Conservation (phyloP, 2,797 vertebrate genomes). For the Microcaecilia unicolor region DNA sequence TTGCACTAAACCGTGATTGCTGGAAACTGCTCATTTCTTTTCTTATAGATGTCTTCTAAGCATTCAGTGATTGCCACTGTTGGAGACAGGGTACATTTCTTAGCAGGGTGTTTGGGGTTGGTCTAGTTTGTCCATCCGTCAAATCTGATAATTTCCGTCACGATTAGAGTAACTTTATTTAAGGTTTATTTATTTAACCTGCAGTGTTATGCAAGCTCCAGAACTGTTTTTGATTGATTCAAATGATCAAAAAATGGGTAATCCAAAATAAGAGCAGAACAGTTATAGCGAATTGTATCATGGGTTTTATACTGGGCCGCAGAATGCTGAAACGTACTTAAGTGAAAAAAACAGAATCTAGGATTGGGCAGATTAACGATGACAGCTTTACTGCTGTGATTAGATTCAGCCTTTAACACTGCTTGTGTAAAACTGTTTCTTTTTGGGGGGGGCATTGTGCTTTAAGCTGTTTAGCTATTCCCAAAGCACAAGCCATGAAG, state of each 20-base stretch:
- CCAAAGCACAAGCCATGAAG: too few relatives aligned
- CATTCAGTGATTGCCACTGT: too few relatives aligned
- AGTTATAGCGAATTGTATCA: conserved; percentile 10
- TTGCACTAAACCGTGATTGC: too few relatives aligned
- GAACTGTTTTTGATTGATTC: neutral
- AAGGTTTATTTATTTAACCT: too few relatives aligned
- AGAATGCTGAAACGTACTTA: neutral
- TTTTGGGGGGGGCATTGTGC: conserved; percentile 16
- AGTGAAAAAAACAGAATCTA: too few relatives aligned
- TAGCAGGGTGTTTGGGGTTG: too few relatives aligned
- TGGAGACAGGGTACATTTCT: too few relatives aligned
- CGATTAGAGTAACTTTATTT: neutral
- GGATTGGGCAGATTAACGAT: conserved; percentile 44
- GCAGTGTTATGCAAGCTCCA: conserved; percentile 6
- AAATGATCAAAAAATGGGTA: neutral
- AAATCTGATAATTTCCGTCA: too few relatives aligned
- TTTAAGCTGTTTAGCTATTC: conserved; percentile 2
- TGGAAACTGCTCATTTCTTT: too few relatives aligned
- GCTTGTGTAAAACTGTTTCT: conserved; percentile 23
- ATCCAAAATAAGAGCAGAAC: neutral
- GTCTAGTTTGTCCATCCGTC: too few relatives aligned
- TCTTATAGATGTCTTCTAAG: too few relatives aligned
- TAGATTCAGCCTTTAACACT: conserved; percentile 28
- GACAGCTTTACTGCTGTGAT: conserved; percentile 41
- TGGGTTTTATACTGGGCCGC: conserved; percentile 7